phyloP scores from a whole-genome alignment of 2,113 vertebrate genomes.

The Nannospalax galili region DNA sequence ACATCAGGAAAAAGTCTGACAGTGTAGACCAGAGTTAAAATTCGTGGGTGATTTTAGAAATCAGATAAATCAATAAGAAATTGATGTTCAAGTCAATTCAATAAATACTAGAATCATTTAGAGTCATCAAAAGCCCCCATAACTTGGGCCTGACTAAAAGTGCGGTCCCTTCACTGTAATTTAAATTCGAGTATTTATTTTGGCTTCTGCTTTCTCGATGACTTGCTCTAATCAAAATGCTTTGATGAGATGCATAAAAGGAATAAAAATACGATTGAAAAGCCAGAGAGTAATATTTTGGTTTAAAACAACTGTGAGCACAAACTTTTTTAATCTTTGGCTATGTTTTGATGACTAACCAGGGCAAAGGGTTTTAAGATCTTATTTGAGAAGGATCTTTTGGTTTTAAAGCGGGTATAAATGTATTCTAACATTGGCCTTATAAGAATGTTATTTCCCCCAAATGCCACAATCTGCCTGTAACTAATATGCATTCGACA shows the following conservation, averaged over 20 bases:
- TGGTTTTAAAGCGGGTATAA: conserved; percentile 71
- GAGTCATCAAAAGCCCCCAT: conserved; percentile 80
- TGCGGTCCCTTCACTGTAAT: conserved; percentile 82
- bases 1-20: conserved; percentile 66
- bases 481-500: conserved; percentile 44
- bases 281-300: conserved; percentile 79
- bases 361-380: conserved; percentile 47
- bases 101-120: conserved; percentile 77
- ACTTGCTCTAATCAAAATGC: conserved; percentile 86
- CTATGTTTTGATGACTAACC: conserved; percentile 65
- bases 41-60: conserved; percentile 79
- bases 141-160: conserved; percentile 80
- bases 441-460: conserved; percentile 39
- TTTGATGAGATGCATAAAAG: conserved; percentile 86
- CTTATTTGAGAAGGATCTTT: conserved; percentile 59
- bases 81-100: conserved; percentile 79
- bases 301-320: conserved; percentile 85
- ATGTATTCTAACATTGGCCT: conserved; percentile 20
- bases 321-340: conserved; percentile 80
- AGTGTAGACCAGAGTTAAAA: conserved; percentile 81
- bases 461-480: conserved; percentile 49
- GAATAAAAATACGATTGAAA: conserved; percentile 77
- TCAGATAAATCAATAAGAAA: conserved; percentile 83
- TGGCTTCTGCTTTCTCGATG: conserved; percentile 84
- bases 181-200: conserved; percentile 87